Percentiles rank a stretch among this genome's conserved stretches.
phyloP scores from a whole-genome alignment of 2,888 invertebrate genomes.

The Disparrhopalites patrizii region DNA sequence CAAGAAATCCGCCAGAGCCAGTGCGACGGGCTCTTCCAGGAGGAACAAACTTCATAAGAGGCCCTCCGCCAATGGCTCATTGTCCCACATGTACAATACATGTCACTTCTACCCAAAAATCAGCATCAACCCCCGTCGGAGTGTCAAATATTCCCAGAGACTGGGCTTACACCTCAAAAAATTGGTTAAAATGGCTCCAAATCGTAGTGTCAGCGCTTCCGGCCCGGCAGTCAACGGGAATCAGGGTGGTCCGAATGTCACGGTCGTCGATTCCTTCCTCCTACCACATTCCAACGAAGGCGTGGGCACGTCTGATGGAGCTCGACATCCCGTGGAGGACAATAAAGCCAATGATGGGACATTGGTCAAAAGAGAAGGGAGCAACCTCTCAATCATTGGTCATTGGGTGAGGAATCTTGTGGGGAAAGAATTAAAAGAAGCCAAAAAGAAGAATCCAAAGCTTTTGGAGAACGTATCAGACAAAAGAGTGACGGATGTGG shows the following conservation, averaged over 20 bases:
- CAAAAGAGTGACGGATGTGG: background rate
- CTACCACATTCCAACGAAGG: too few species aligned
- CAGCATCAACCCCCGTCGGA: too few species aligned
- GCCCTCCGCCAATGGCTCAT: background rate
- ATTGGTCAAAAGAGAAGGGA: background rate
- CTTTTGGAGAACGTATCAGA: background rate
- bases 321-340: too few species aligned
- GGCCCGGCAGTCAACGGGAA: too few species aligned
- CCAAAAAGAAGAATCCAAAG: background rate
- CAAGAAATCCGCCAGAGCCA: background rate
- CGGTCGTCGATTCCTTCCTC: too few species aligned
- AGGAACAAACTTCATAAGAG: background rate
- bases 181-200: background rate
- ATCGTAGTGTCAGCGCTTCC: background rate
- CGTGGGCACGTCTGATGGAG: too few species aligned
- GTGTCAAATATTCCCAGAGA: too few species aligned
- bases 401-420: conserved; percentile 1
- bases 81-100: too few species aligned
- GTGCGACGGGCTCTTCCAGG: too few species aligned
- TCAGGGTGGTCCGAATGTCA: too few species aligned
- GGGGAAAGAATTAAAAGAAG: background rate
- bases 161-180: too few species aligned
- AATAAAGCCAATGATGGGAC: background rate
- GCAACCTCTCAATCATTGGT: background rate
- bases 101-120: background rate